Evolutionary conservation across 2,113 vertebrate genomes (phyloP).

Genomic region (Cryptotis parvus): DNA sequence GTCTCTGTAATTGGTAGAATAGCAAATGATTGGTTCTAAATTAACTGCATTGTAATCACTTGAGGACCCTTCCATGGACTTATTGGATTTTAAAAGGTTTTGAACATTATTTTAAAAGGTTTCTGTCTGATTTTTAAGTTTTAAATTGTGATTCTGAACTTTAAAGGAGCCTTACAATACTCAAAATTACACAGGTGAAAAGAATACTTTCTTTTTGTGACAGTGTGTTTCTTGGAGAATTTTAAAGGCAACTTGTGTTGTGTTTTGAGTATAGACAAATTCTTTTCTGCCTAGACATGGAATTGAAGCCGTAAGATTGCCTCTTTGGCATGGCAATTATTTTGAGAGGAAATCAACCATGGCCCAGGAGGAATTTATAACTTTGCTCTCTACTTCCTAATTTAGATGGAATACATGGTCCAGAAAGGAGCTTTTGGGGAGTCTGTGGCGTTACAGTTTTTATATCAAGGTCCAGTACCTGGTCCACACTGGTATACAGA

Average conservation of each 20-base stretch:
- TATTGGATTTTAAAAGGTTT: background rate
- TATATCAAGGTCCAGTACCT: background rate
- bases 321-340: background rate
- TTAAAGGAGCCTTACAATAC: background rate
- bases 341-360: background rate
- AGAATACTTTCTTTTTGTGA: slow-evolving; percentile 7
- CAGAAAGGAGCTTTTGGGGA: background rate
- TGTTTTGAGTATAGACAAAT: background rate
- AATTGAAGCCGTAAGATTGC: background rate
- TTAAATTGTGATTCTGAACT: background rate
- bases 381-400: background rate
- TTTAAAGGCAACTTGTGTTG: background rate
- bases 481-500: no score
- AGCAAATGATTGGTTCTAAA: background rate
- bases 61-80: background rate
- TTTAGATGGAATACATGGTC: background rate
- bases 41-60: background rate
- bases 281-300: background rate
- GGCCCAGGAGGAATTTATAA: background rate
- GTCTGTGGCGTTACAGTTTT: no score
- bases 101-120: background rate
- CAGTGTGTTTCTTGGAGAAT: background rate
- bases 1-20: background rate
- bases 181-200: background rate
- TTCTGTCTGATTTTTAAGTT: slow-evolving; percentile 18